A percentile compares a stretch with the other conserved stretches of the same genome.
Evolutionary conservation across 2,113 vertebrate genomes (phyloP).

Genomic region (Apeltes quadracus): DNA sequence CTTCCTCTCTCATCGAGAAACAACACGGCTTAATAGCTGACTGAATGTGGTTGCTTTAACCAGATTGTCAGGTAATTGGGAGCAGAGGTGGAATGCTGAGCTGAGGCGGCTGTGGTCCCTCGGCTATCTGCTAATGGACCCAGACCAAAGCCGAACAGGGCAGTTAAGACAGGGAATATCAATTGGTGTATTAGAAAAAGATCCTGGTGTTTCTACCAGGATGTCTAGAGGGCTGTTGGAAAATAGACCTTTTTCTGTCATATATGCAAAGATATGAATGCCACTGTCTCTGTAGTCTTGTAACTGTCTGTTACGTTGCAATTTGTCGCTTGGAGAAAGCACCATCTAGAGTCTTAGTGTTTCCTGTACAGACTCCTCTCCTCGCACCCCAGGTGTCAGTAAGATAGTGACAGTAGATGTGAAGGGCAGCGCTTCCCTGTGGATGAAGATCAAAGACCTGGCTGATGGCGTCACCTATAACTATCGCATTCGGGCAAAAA

Average conservation of each 20-base stretch:
- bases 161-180: slow-evolving; percentile 37
- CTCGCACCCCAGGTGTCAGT: slow-evolving; percentile 91
- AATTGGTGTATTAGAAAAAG: slow-evolving; percentile 25
- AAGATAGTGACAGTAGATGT: slow-evolving; percentile 98
- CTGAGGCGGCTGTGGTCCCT: slow-evolving; percentile 55
- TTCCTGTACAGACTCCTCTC: slow-evolving; percentile 81
- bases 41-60: slow-evolving; percentile 54
- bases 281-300: slow-evolving; percentile 16
- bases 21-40: slow-evolving; percentile 57
- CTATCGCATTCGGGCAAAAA: slow-evolving; percentile 92
- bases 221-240: slow-evolving; percentile 17
- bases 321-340: slow-evolving; percentile 64
- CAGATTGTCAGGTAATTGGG: slow-evolving; percentile 75
- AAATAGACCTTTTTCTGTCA: slow-evolving; percentile 18
- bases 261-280: slow-evolving; percentile 15
- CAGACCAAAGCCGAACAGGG: slow-evolving; percentile 41
- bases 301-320: slow-evolving; percentile 28
- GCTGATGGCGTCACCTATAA: slow-evolving; percentile 92
- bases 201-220: slow-evolving; percentile 26
- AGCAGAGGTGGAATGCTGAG: slow-evolving; percentile 67
- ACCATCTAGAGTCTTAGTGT: slow-evolving; percentile 81
- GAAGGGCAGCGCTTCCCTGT: slow-evolving; percentile 89
- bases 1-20: slow-evolving; percentile 53
- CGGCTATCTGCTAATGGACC: slow-evolving; percentile 52
- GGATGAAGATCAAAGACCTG: slow-evolving; percentile 98